Conservation (phyloP, 2,113 vertebrate species). For the Parus major region DNA sequence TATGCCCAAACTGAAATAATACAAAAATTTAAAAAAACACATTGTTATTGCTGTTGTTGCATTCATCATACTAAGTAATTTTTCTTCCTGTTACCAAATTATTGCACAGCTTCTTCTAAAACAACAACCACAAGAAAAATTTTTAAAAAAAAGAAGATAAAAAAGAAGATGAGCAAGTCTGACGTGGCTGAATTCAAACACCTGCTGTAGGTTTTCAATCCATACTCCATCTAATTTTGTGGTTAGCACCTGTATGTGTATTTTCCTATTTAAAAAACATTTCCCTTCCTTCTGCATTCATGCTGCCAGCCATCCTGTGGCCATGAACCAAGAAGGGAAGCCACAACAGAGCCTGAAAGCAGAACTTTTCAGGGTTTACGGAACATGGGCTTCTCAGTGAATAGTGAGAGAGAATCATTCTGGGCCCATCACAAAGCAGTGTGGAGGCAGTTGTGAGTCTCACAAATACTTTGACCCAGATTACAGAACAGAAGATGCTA, state of each 20-base stretch:
- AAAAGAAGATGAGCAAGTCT: background rate
- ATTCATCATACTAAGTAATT: background rate
- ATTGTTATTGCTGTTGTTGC: background rate
- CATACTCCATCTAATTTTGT: background rate
- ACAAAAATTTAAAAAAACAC: background rate
- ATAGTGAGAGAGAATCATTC: background rate
- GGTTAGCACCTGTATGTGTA: background rate
- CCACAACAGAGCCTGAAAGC: background rate
- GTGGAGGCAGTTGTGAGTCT: background rate
- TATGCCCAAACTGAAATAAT: background rate
- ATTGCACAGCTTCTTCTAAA: background rate
- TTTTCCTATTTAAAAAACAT: background rate
- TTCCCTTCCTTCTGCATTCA: background rate
- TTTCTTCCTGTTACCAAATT: background rate
- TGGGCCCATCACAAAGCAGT: background rate
- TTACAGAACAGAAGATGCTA: background rate
- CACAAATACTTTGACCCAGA: fast-evolving
- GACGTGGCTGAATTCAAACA: background rate
- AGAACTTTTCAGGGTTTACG: background rate
- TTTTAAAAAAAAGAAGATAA: too few relatives aligned
- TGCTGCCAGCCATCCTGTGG: background rate
- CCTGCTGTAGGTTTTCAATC: background rate
- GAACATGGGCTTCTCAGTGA: background rate
- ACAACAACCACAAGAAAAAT: background rate
- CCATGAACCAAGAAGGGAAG: background rate